Percentiles rank a stretch among this genome's conserved stretches.
These are phyloP conservation scores for Drosophila neocordata DNA, from an alignment of 1,140 invertebrate genomes.

Conservation along the genomic window DNA sequence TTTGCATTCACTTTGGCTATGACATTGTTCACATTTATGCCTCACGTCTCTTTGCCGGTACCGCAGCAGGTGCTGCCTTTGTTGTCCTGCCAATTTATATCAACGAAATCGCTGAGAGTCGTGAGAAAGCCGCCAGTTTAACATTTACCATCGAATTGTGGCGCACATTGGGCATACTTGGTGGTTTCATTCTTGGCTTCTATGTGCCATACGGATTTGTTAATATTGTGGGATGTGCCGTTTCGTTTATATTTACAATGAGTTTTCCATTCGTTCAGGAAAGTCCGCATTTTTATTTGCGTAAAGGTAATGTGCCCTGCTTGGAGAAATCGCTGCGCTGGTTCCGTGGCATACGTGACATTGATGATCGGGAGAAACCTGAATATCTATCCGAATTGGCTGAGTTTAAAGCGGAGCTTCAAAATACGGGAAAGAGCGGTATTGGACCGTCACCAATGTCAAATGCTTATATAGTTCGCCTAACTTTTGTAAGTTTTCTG, in stretches of 20 bases:
- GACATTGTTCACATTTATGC: conserved; percentile 75
- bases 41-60: conserved; percentile 83
- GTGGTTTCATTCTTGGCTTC: conserved; percentile 57
- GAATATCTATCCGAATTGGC: conserved; percentile 62
- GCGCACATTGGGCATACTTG: conserved; percentile 65
- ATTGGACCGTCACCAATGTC: conserved; percentile 39
- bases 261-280: conserved; percentile 85
- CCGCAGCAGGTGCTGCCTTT: conserved; percentile 83
- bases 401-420: conserved; percentile 56
- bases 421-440: conserved; percentile 23
- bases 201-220: conserved; percentile 53
- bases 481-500: conserved; percentile 54
- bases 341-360: conserved; percentile 81
- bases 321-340: conserved; percentile 84
- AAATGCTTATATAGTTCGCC: conserved; percentile 52
- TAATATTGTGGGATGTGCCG: conserved; percentile 78
- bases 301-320: conserved; percentile 83
- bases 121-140: conserved; percentile 52
- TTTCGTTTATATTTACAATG: conserved; percentile 84
- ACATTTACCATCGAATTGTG: conserved; percentile 69
- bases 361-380: conserved; percentile 65
- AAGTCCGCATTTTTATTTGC: conserved; percentile 85
- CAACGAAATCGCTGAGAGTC: conserved; percentile 83
- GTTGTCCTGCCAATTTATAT: conserved; percentile 84
- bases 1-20: conserved; percentile 71